Percentiles rank a stretch among this genome's conserved stretches.
These are phyloP conservation scores for Nowickia ferox DNA, from an alignment of 2,888 invertebrate genomes.

Conservation along the genomic window DNA sequence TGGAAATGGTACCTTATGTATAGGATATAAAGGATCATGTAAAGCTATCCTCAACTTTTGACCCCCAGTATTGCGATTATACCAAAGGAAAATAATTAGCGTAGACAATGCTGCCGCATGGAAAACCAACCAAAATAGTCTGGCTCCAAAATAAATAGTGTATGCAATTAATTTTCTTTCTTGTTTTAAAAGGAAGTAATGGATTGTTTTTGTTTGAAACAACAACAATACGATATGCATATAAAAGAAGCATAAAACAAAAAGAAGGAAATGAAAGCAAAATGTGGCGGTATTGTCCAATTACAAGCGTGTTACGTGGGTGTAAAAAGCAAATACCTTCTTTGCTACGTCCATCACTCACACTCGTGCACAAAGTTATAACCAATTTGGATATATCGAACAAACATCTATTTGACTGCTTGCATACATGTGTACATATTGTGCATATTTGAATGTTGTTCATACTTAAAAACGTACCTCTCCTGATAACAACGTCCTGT, in stretches of 20 bases:
- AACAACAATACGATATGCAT: slow-evolving; percentile 32
- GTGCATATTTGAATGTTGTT: neutral
- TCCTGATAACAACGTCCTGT: slow-evolving; percentile 77
- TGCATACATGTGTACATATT: slow-evolving; percentile 50
- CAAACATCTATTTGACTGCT: slow-evolving; percentile 31
- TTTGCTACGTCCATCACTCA: slow-evolving; percentile 4
- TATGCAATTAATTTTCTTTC: slow-evolving; percentile 67
- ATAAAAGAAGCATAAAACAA: slow-evolving; percentile 20
- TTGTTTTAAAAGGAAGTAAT: slow-evolving; percentile 32
- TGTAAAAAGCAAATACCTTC: slow-evolving; percentile 30
- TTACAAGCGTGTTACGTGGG: slow-evolving; percentile 37
- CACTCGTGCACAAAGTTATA: slow-evolving; percentile 30
- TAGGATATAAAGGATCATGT: slow-evolving; percentile 83
- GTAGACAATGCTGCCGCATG: slow-evolving; percentile 77
- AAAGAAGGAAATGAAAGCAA: slow-evolving; percentile 34
- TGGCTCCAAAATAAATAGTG: slow-evolving; percentile 70
- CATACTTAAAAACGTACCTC: slow-evolving; percentile 73
- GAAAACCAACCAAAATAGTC: slow-evolving; percentile 80
- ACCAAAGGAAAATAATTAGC: slow-evolving; percentile 78
- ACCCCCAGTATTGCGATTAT: slow-evolving; percentile 73
- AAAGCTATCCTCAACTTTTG: slow-evolving; percentile 77
- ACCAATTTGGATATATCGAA: slow-evolving; percentile 34
- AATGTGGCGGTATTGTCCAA: slow-evolving; percentile 43
- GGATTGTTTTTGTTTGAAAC: slow-evolving; percentile 52
- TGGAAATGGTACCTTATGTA: slow-evolving; percentile 86